Conservation (phyloP, 1,140 invertebrate species). For the Zaprionus camerounensis region DNA sequence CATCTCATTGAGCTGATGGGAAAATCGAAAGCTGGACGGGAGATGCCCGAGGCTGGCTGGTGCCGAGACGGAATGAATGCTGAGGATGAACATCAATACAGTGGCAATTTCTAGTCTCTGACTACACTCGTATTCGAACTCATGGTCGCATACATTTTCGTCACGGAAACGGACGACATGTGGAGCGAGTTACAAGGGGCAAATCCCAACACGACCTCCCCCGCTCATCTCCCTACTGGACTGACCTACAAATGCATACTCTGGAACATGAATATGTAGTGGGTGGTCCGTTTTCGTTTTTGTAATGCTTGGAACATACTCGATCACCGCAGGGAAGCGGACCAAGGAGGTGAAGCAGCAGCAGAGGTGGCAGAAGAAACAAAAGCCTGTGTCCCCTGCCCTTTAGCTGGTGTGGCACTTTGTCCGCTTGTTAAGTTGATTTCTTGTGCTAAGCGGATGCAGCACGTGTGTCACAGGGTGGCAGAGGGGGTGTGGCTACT, state of each 20-base stretch:
- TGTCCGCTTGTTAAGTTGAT: conserved; percentile 76
- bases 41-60: not conserved
- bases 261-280: conserved; percentile 40
- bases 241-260: conserved; percentile 74
- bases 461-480: conserved; percentile 45
- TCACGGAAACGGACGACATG: conserved; percentile 71
- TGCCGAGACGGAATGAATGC: conserved; percentile 30
- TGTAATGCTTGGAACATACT: conserved; percentile 25
- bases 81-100: conserved; percentile 49
- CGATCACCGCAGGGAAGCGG: conserved; percentile 10
- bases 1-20: conserved; percentile 48
- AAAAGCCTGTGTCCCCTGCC: conserved; percentile 36
- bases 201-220: conserved; percentile 15
- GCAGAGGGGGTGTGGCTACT: not conserved
- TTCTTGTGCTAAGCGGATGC: conserved; percentile 75
- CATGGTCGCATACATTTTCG: conserved; percentile 18
- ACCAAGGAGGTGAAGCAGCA: not conserved
- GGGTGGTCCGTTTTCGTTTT: conserved; percentile 34
- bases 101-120: conserved; percentile 21
- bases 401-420: conserved; percentile 47
- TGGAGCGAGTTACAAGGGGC: conserved; percentile 62
- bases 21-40: conserved; percentile 4
- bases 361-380: conserved; percentile 18
- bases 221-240: conserved; percentile 22
- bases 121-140: not conserved